Percentiles rank a stretch among this genome's conserved stretches.
phyloP scores from a whole-genome alignment of 2,113 vertebrate species.

The Heterotis niloticus region DNA sequence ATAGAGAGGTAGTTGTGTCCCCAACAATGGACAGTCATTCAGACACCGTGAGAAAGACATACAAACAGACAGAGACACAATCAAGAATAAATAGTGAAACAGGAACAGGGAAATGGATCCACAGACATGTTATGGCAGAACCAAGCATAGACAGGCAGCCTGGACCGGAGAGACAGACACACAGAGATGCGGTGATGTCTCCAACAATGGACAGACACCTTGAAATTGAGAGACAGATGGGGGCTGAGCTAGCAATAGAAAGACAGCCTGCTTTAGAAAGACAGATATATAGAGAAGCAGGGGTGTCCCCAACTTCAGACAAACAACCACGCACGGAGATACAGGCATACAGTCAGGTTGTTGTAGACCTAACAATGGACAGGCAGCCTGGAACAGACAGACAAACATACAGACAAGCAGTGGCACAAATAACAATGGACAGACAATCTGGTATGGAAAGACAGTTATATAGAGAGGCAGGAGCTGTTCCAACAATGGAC shows the following conservation, averaged over 20 bases:
- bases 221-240: too few species aligned
- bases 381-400: not conserved
- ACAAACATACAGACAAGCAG: slow-evolving; percentile 17
- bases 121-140: slow-evolving; percentile 9
- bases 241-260: too few species aligned
- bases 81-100: slow-evolving; percentile 5
- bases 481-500: not conserved
- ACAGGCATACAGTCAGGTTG: not conserved
- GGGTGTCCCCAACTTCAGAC: too few species aligned
- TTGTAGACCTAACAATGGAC: slow-evolving; percentile 5
- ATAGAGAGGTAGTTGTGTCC: not conserved
- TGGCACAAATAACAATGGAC: not conserved
- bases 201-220: not conserved
- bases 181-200: not conserved
- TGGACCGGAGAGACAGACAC: slow-evolving; percentile 5
- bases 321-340: not conserved
- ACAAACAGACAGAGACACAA: not conserved
- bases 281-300: too few species aligned
- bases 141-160: not conserved
- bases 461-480: not conserved
- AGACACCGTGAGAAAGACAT: not conserved
- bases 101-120: not conserved
- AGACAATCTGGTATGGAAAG: not conserved
- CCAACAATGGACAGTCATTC: slow-evolving; percentile 1
- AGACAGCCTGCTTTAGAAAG: too few species aligned